A percentile compares a stretch with the other conserved stretches of the same genome.
Evolutionary conservation across 1,140 invertebrate genomes (phyloP).

Genomic region (Eumaeus atala): DNA sequence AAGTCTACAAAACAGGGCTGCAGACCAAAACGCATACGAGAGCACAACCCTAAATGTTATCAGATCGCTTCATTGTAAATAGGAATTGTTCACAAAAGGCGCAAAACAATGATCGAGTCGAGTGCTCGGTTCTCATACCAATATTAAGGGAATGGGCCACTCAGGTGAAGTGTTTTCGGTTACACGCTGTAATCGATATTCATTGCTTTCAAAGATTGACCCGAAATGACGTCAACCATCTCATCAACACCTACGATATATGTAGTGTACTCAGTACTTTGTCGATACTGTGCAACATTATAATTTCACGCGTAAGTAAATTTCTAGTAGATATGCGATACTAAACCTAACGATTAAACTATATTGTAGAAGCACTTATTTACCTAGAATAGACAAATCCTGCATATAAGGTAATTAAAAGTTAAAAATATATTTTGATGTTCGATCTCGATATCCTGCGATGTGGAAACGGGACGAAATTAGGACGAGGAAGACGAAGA

Average conservation of each 20-base stretch:
- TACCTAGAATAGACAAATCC: too few species aligned
- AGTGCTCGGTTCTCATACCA: slow-evolving; percentile 29
- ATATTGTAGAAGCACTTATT: too few species aligned
- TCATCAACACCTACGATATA: background rate
- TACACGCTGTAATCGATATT: slow-evolving; percentile 40
- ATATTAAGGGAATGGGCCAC: slow-evolving; percentile 21
- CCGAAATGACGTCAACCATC: slow-evolving; percentile 1
- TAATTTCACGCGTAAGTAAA: too few species aligned
- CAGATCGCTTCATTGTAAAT: slow-evolving; percentile 29
- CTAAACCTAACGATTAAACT: too few species aligned
- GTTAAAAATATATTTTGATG: too few species aligned
- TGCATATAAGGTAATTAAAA: too few species aligned
- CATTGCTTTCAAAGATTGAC: slow-evolving; percentile 31
- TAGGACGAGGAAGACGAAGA: too few species aligned
- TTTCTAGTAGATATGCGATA: too few species aligned
- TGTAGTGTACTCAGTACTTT: too few species aligned
- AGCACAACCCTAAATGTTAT: slow-evolving; percentile 22
- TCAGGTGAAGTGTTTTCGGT: slow-evolving; percentile 25
- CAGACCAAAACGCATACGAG: slow-evolving; percentile 16
- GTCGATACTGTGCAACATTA: too few species aligned
- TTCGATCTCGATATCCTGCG: too few species aligned
- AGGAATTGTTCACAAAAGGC: slow-evolving; percentile 30
- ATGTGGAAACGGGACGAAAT: too few species aligned
- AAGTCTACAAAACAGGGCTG: slow-evolving; percentile 30
- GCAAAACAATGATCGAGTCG: slow-evolving; percentile 31